phyloP scores from a whole-genome alignment of 2,888 invertebrate genomes.

The Acronicta psi region DNA sequence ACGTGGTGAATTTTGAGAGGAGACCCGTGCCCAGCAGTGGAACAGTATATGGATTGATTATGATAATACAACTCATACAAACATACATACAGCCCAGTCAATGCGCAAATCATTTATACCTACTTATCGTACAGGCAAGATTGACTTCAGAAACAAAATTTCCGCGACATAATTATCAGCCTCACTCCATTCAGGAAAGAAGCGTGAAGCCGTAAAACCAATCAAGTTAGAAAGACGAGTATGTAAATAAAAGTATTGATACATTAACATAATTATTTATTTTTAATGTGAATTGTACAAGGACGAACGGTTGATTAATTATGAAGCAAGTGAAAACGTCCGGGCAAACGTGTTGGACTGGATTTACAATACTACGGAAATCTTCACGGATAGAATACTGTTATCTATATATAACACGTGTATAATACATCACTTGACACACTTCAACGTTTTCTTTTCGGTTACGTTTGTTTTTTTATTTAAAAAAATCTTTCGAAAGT shows the following conservation, averaged over 20 bases:
- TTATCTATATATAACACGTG: too few relatives aligned
- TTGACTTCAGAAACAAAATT: not conserved
- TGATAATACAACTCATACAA: too few relatives aligned
- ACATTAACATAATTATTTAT: slow-evolving; percentile 37
- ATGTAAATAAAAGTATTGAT: slow-evolving; percentile 28
- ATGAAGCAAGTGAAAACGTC: slow-evolving; percentile 2
- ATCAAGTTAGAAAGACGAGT: slow-evolving; percentile 26
- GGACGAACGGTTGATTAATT: slow-evolving; percentile 31
- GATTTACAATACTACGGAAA: slow-evolving; percentile 19
- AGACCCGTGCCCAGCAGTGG: too few relatives aligned
- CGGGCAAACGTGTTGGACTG: slow-evolving; percentile 5
- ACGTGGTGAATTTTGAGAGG: too few relatives aligned
- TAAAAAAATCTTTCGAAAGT: too few relatives aligned
- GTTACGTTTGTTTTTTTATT: too few relatives aligned
- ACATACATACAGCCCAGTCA: too few relatives aligned
- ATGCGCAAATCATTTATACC: too few relatives aligned
- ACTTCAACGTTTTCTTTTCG: too few relatives aligned
- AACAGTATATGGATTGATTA: too few relatives aligned
- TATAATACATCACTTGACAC: too few relatives aligned
- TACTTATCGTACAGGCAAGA: too few relatives aligned
- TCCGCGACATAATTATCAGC: not conserved
- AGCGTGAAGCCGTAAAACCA: slow-evolving; percentile 20
- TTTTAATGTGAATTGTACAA: slow-evolving; percentile 34
- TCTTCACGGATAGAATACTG: not conserved
- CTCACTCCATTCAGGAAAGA: slow-evolving; percentile 11